Evolutionary conservation across 92 coral and sea anemone species (phyloP).

Genomic region (Heliopora coerulea): DNA sequence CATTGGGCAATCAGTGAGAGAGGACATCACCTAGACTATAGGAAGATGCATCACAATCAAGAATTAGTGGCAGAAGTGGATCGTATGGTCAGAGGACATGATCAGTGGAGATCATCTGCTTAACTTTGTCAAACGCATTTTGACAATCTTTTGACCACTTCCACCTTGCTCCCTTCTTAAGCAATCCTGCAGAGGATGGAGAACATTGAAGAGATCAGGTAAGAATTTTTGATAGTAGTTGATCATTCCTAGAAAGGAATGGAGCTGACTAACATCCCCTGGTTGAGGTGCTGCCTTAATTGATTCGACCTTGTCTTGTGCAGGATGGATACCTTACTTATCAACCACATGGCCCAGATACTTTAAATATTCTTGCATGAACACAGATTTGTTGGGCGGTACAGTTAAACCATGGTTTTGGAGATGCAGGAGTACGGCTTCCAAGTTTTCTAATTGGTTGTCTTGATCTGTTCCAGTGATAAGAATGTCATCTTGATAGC

Average conservation of each 20-base stretch:
- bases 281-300: slow-evolving; percentile 24
- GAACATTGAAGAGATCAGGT: slow-evolving; percentile 23
- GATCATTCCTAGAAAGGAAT: slow-evolving; percentile 35
- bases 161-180: neutral
- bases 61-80: slow-evolving; percentile 25
- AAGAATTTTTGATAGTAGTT: slow-evolving; percentile 31
- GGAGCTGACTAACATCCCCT: slow-evolving; percentile 19
- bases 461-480: slow-evolving; percentile 48
- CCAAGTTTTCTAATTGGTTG: neutral
- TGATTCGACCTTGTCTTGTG: slow-evolving; percentile 27
- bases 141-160: slow-evolving; percentile 7
- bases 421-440: too few relatives aligned
- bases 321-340: slow-evolving; percentile 35
- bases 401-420: neutral
- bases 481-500: slow-evolving; percentile 45
- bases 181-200: slow-evolving; percentile 16
- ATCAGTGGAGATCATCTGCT: slow-evolving; percentile 12
- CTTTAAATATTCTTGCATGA: slow-evolving; percentile 39
- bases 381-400: slow-evolving; percentile 47
- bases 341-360: slow-evolving; percentile 43
- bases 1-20: slow-evolving; percentile 29
- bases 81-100: slow-evolving; percentile 29
- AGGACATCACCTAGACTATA: slow-evolving; percentile 46
- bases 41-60: slow-evolving; percentile 54
- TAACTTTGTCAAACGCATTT: slow-evolving; percentile 26